phyloP scores from a whole-genome alignment of 2,797 vertebrate genomes.

The Alectoris magna region DNA sequence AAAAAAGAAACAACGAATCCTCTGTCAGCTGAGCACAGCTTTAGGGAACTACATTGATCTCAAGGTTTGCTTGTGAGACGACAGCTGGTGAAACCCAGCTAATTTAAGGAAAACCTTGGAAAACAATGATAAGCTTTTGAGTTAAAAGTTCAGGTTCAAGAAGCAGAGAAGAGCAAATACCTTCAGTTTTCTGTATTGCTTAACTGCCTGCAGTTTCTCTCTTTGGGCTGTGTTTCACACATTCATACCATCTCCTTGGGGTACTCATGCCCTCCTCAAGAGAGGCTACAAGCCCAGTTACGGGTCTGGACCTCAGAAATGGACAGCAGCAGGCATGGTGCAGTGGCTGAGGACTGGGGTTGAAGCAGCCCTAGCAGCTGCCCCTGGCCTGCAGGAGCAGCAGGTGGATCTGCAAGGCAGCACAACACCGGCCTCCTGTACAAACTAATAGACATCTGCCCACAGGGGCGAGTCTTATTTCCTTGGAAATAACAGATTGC shows the following conservation, averaged over 20 bases:
- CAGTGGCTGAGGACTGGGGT: background rate
- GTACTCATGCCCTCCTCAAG: background rate
- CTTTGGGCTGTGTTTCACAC: background rate
- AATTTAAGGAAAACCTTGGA: background rate
- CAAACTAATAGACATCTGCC: background rate
- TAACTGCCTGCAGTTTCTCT: background rate
- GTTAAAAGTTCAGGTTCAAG: background rate
- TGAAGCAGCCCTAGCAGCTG: accelerated
- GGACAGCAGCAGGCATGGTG: accelerated
- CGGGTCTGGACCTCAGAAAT: background rate
- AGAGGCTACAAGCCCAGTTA: background rate
- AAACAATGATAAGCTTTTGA: background rate
- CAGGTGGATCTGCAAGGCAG: background rate
- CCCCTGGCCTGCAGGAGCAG: background rate
- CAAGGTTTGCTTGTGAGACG: background rate
- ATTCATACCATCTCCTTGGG: background rate
- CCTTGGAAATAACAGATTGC: background rate
- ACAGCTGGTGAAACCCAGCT: background rate
- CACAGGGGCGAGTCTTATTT: background rate
- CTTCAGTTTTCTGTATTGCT: background rate
- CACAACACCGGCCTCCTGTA: background rate
- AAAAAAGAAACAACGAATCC: slow-evolving; percentile 13
- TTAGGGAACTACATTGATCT: background rate
- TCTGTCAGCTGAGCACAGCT: slow-evolving; percentile 1
- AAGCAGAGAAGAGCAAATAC: slow-evolving; percentile 24